Conservation (phyloP, 2,797 vertebrate species). For the Semaprochilodus insignis region DNA sequence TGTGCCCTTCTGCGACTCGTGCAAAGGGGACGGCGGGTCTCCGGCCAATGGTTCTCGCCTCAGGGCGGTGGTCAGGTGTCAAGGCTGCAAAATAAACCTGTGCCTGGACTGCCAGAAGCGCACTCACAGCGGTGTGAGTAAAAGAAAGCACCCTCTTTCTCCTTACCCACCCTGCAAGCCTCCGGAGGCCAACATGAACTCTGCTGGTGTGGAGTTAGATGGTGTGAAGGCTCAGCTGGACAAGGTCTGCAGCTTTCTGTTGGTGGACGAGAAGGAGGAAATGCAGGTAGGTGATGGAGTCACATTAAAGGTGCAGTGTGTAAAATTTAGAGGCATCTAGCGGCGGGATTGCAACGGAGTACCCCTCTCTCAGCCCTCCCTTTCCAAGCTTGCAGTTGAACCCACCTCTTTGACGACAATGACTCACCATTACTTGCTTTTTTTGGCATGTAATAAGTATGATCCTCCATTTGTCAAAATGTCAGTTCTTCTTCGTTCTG, state of each 20-base stretch:
- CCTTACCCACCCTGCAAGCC: constrained; percentile 82
- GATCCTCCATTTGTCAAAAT: too few relatives aligned
- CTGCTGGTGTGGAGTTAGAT: constrained; percentile 81
- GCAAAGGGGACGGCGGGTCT: constrained; percentile 85
- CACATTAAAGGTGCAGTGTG: too few relatives aligned
- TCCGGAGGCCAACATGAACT: constrained; percentile 73
- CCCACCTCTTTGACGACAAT: too few relatives aligned
- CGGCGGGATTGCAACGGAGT: too few relatives aligned
- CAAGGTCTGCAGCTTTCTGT: constrained; percentile 90
- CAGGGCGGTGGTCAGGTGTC: constrained; percentile 91
- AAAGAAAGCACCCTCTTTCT: constrained; percentile 89
- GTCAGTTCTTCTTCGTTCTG: too few relatives aligned
- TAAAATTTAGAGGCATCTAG: too few relatives aligned
- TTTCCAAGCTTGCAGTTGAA: too few relatives aligned
- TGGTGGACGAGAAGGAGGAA: constrained; percentile 96
- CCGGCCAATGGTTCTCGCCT: constrained; percentile 76
- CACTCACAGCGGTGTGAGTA: constrained; percentile 90
- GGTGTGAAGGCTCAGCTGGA: constrained; percentile 86
- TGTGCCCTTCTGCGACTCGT: constrained; percentile 91
- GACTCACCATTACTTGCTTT: too few relatives aligned
- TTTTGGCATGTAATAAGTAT: too few relatives aligned
- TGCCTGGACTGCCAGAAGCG: constrained; percentile 97
- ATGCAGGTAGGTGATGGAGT: constrained; percentile 84
- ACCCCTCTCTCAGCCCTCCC: too few relatives aligned
- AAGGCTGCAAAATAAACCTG: constrained; percentile 94